Evolutionary conservation across 2,888 invertebrate species (phyloP), one percentile per base, ranked within the genome.

Genomic region (Troides helena): DNA sequence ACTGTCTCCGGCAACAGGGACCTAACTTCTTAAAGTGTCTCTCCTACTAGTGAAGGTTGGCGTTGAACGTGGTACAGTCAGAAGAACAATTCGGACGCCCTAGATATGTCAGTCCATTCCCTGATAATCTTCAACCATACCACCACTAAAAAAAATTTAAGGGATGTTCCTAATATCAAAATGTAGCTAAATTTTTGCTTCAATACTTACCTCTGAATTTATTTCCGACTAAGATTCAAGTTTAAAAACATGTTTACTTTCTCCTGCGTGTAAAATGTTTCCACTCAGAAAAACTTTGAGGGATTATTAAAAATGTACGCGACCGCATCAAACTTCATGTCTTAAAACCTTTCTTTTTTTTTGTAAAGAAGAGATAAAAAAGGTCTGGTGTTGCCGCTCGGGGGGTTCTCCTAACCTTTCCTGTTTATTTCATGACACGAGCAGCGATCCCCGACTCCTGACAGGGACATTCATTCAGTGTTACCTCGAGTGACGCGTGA

Each of bases 341-440:
- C 58, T 68, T 68, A 58, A 58, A 58, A 58, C 23, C 21, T 21
- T 53, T 39, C 21, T 21, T 53, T 39, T 63, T 67, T 68, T 63
- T 64, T 62, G 65, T 58, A 18, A 39, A 25, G 65, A 62, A 62
- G 71, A 74, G 72, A 76, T 74, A 75, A 75, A 72, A 69, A 74
- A 74, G 73, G 69, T 71, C 73, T 46, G 72, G 59, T 63, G 67
- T 72, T 68, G 50, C 53, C 50, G 66, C 69, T 62, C 50, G 65
- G 43, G 46, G 59, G 62, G 65, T 57, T 68, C 69, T 25, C 36
- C 50, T 43, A 59, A 62, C 68, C 68, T 68, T 74, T 75, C 67
- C 74, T 72, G 72, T 72, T 73, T 72, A 72, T 71, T 72, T 71
- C 68, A 69, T 65, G 72, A 71, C 25, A 60, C 65, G 56, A 61